Percentiles rank a stretch among this genome's conserved stretches.
Evolutionary conservation across 2,797 vertebrate species (phyloP).

Genomic region (Salarias fasciatus): DNA sequence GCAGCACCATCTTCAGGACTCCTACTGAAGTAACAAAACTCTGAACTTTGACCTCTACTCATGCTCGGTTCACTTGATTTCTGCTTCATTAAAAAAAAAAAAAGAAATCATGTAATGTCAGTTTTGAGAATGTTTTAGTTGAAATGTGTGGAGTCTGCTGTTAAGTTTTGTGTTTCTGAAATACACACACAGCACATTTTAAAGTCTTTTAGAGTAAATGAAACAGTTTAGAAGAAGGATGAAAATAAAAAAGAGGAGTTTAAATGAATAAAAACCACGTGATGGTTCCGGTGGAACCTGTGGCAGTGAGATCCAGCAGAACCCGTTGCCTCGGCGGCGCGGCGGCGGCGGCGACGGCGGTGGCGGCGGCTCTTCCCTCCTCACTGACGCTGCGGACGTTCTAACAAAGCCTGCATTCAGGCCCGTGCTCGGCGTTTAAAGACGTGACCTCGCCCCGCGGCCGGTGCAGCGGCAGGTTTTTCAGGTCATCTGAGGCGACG

Average conservation of each 20-base stretch:
- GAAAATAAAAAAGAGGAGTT: too few relatives aligned
- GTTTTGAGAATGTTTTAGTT: too few relatives aligned
- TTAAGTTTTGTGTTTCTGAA: too few relatives aligned
- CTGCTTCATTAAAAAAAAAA: too few relatives aligned
- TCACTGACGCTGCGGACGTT: constrained; percentile 27
- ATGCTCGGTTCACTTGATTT: neutral
- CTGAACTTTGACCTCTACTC: constrained; percentile 16
- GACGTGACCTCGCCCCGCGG: constrained; percentile 35
- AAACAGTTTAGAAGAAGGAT: too few relatives aligned
- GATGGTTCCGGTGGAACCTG: neutral
- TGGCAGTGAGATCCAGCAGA: constrained; percentile 28
- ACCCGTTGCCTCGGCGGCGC: constrained; percentile 7
- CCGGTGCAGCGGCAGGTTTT: constrained; percentile 62
- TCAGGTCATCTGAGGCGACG: constrained; percentile 76
- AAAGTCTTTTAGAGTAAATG: too few relatives aligned
- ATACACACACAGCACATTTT: too few relatives aligned
- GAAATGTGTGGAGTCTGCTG: too few relatives aligned
- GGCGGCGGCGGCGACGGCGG: too few relatives aligned
- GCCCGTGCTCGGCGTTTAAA: constrained; percentile 35
- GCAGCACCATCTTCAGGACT: constrained; percentile 55
- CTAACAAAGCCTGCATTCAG: constrained; percentile 62
- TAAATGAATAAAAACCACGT: too few relatives aligned
- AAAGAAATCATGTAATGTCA: too few relatives aligned
- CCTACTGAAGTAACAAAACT: constrained; percentile 14
- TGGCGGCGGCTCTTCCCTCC: constrained; percentile 35